A percentile compares a stretch with the other conserved stretches of the same genome.
These are phyloP conservation scores for Dendrolimus houi DNA, from an alignment of 2,888 invertebrate genomes.

Conservation along the genomic window DNA sequence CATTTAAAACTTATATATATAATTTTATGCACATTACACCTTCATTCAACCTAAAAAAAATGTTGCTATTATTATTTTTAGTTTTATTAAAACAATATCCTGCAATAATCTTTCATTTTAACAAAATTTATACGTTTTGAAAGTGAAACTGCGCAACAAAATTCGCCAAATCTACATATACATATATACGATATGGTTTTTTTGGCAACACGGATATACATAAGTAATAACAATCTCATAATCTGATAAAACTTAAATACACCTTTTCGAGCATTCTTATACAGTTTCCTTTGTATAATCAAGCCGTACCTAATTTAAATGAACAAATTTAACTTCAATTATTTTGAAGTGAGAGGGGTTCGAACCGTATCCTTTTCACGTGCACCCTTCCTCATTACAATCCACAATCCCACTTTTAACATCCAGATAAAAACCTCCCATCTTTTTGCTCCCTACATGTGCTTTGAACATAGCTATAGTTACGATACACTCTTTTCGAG, in stretches of 20 bases:
- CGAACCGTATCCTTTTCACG: constrained; percentile 65
- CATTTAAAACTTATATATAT: too few species aligned
- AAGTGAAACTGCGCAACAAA: too few species aligned
- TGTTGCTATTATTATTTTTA: too few species aligned
- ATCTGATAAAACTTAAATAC: background rate
- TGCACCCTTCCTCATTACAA: constrained; percentile 68
- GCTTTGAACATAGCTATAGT: constrained; percentile 15
- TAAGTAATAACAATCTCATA: too few species aligned
- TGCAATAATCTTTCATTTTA: too few species aligned
- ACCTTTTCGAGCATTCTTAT: constrained; percentile 11
- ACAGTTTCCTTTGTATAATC: constrained; percentile 29
- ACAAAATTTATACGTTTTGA: too few species aligned
- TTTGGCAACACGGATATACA: too few species aligned
- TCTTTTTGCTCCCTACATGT: constrained; percentile 55
- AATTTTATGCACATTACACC: too few species aligned
- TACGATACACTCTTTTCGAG: constrained; percentile 5
- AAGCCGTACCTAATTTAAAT: constrained; percentile 58
- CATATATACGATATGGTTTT: too few species aligned
- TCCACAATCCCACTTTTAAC: constrained; percentile 65
- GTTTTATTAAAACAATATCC: too few species aligned
- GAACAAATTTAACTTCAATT: constrained; percentile 75
- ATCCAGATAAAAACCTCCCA: constrained; percentile 68
- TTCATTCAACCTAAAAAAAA: too few species aligned
- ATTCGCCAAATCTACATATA: too few species aligned
- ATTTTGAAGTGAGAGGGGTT: constrained; percentile 65